Conservation (phyloP, 1,140 invertebrate species). For the Meteorus sp. region DNA sequence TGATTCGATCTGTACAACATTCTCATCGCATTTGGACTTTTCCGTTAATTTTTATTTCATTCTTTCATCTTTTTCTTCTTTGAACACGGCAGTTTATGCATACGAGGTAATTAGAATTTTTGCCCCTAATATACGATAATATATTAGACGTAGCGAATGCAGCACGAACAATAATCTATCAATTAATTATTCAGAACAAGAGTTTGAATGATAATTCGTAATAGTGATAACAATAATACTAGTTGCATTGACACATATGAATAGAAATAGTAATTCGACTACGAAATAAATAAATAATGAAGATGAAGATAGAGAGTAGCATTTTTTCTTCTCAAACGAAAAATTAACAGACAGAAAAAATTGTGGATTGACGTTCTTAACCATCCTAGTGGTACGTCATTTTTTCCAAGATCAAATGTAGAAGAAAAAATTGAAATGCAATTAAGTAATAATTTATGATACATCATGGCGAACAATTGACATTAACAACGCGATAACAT, state of each 20-base stretch:
- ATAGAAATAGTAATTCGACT: conserved; percentile 10
- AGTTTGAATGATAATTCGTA: conserved; percentile 27
- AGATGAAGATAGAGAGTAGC: background rate
- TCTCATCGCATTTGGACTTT: no score
- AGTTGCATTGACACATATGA: conserved; percentile 20
- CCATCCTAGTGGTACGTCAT: background rate
- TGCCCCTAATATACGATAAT: background rate
- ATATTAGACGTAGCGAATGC: background rate
- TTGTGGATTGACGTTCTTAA: background rate
- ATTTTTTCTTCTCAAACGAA: background rate
- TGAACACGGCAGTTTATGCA: conserved; percentile 10
- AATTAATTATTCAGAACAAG: no score
- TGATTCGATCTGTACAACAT: no score
- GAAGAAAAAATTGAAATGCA: no score
- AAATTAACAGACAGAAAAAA: background rate
- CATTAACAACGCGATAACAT: no score
- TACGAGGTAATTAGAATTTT: background rate
- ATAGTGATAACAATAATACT: conserved; percentile 32
- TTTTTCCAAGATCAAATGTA: no score
- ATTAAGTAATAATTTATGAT: no score
- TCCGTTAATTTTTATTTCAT: no score
- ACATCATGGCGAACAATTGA: no score
- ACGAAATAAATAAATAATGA: background rate
- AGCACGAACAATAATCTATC: conserved; percentile 40
- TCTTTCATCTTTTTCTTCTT: background rate